Evolutionary conservation across 2,113 vertebrate genomes (phyloP).

Genomic region (Phalacrocorax carbo): DNA sequence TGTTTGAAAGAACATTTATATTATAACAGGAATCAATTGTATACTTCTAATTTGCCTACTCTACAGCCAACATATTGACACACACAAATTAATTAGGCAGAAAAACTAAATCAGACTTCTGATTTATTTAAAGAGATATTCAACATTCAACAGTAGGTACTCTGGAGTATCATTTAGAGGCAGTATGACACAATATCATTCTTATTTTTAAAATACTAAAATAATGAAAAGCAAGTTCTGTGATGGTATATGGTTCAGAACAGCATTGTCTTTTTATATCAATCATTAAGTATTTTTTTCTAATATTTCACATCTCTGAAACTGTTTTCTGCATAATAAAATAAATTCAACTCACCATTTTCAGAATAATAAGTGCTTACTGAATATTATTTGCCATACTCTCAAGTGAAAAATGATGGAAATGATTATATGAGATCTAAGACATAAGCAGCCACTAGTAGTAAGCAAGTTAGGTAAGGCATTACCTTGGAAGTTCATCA

Average conservation of each 20-base stretch:
- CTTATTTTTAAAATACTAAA: neutral
- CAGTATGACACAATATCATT: conserved; percentile 8
- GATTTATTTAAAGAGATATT: neutral
- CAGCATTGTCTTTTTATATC: neutral
- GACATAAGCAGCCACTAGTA: conserved; percentile 2
- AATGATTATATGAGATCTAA: conserved; percentile 23
- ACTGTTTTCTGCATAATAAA: neutral
- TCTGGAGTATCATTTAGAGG: neutral
- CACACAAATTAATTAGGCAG: conserved; percentile 47
- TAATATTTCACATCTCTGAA: conserved; percentile 38
- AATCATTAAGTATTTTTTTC: conserved; percentile 39
- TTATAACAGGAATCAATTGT: conserved; percentile 33
- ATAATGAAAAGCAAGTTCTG: neutral
- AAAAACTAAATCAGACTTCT: conserved; percentile 35
- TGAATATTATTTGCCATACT: conserved; percentile 30
- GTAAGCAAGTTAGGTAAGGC: conserved; percentile 23
- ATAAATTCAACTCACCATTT: conserved; percentile 21
- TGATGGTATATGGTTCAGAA: neutral
- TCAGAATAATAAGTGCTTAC: conserved; percentile 34
- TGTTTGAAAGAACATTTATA: conserved; percentile 53
- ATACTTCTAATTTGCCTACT: conserved; percentile 33
- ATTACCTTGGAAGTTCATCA: neutral
- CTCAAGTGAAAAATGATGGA: conserved; percentile 36
- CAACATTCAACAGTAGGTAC: neutral
- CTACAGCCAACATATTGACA: conserved; percentile 54